Evolutionary conservation across 1,140 invertebrate genomes (phyloP).

Genomic region (Drosophila kepulauana): DNA sequence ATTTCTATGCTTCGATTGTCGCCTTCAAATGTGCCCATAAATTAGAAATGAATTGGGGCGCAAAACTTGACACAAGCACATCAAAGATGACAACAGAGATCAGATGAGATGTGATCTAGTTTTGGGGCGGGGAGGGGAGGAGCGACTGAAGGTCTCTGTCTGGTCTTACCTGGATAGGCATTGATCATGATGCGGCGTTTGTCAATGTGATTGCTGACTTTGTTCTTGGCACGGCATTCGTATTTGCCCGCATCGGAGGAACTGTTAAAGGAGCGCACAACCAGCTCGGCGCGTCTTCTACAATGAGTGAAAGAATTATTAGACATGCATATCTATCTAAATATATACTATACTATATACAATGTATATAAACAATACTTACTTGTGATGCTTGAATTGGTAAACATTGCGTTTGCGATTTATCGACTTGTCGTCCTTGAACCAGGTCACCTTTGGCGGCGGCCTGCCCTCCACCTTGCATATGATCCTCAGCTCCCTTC

Average conservation of each 20-base stretch:
- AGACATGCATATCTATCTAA: constrained; percentile 3
- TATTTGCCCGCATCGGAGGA: constrained; percentile 90
- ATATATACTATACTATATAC: neutral
- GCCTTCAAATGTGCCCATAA: constrained; percentile 65
- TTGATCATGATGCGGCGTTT: constrained; percentile 78
- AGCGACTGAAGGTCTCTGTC: neutral
- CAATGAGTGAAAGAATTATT: neutral
- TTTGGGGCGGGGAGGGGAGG: too few species aligned
- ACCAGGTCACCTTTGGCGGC: constrained; percentile 90
- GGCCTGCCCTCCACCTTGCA: constrained; percentile 90
- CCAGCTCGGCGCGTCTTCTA: constrained; percentile 91
- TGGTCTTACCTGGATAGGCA: constrained; percentile 72
- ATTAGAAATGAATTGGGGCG: constrained; percentile 79
- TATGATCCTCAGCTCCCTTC: constrained; percentile 88
- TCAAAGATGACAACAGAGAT: constrained; percentile 10
- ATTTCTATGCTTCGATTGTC: constrained; percentile 34
- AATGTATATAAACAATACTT: constrained; percentile 37
- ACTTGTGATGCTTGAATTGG: constrained; percentile 84
- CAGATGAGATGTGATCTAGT: neutral
- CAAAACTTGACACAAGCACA: constrained; percentile 23
- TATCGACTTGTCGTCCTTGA: constrained; percentile 89
- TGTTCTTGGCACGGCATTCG: constrained; percentile 89
- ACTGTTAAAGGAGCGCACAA: constrained; percentile 89
- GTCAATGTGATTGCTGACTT: constrained; percentile 72
- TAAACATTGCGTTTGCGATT: constrained; percentile 82